These are phyloP conservation scores for Pilophorus perplexus DNA, from an alignment of 2,888 invertebrate species.

Conservation along the genomic window DNA sequence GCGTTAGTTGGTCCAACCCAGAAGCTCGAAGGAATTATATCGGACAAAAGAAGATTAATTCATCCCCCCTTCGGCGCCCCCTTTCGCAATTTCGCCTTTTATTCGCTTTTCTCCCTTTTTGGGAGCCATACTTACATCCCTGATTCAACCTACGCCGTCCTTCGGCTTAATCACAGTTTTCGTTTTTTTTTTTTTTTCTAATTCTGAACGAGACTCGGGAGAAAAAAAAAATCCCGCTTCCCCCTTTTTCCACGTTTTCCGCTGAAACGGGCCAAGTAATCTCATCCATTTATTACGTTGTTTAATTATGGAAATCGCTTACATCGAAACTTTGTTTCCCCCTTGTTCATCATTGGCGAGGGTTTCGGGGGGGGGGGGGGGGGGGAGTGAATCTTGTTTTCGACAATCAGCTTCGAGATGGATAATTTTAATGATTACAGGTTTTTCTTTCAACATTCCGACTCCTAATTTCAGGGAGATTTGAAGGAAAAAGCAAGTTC, in stretches of 20 bases:
- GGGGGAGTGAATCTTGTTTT: constrained; percentile 34
- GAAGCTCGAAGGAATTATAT: constrained; percentile 30
- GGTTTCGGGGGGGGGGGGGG: no score
- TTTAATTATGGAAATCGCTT: constrained; percentile 40
- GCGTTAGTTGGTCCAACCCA: constrained; percentile 15
- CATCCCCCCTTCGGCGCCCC: constrained; percentile 21
- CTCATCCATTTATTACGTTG: constrained; percentile 39
- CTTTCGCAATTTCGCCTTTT: constrained; percentile 2
- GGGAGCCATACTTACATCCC: background rate
- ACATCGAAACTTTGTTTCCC: no score
- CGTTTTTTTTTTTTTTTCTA: constrained; percentile 19
- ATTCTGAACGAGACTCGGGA: background rate
- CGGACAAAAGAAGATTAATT: constrained; percentile 40
- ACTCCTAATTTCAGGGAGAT: no score
- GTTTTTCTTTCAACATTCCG: no score
- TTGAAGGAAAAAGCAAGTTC: no score
- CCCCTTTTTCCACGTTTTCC: background rate
- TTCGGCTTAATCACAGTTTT: constrained; percentile 36
- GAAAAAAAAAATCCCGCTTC: background rate
- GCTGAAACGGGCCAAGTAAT: constrained; percentile 15
- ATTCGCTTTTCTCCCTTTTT: constrained; percentile 3
- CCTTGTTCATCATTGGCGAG: no score
- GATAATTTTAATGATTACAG: constrained; percentile 36
- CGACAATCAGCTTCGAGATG: constrained; percentile 28
- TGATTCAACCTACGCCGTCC: constrained; percentile 13